phyloP scores from a whole-genome alignment of 2,113 vertebrate genomes.

The Apodemus speciosus region DNA sequence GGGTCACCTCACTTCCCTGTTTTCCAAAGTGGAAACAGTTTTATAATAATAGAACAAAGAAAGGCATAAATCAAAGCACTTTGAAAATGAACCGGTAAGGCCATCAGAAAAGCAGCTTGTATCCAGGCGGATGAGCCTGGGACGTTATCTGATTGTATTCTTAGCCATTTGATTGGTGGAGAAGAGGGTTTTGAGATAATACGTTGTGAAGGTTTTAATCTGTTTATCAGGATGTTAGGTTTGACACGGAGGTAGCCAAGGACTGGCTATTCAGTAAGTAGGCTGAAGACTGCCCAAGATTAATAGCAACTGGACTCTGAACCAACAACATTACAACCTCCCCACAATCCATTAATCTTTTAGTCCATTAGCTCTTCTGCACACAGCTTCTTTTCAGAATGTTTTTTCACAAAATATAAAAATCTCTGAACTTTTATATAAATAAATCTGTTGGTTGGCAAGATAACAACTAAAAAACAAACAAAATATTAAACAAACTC shows the following conservation, averaged over 20 bases:
- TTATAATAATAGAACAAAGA: not conserved
- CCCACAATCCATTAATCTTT: not conserved
- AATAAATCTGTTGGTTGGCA: not conserved
- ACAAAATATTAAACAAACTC: not conserved
- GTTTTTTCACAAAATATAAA: not conserved
- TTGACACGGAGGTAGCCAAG: not conserved
- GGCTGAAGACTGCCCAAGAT: not conserved
- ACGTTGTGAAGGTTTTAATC: not conserved
- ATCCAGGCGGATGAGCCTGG: not conserved
- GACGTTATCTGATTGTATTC: not conserved
- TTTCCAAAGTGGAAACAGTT: not conserved
- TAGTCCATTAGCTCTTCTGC: no score
- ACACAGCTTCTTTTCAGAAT: not conserved
- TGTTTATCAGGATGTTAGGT: not conserved
- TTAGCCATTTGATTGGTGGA: not conserved
- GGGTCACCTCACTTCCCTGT: not conserved
- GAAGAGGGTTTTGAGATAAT: not conserved
- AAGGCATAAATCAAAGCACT: not conserved
- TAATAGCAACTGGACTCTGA: not conserved
- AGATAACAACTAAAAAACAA: not conserved
- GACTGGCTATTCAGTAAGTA: no score
- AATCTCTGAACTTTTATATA: not conserved
- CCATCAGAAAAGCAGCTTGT: not conserved
- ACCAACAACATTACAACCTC: not conserved
- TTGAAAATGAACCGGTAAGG: not conserved